Evolutionary conservation across 1,140 invertebrate genomes (phyloP), one percentile per base, ranked within the genome.

Genomic region (Manduca sexta): DNA sequence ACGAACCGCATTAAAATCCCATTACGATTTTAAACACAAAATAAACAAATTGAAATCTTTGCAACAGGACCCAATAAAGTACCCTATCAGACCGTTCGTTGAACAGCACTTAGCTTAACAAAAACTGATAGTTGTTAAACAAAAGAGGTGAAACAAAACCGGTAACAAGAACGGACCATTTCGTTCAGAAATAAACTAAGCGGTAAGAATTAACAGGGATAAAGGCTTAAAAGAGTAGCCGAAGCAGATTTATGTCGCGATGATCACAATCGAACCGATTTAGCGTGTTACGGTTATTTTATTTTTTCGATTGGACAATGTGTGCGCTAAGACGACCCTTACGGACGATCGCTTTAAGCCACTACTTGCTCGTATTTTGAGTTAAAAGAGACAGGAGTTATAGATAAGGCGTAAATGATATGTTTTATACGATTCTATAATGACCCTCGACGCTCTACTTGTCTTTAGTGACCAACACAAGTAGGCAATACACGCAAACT

Each of bases 81-180:
- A 64, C 66, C 64, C 69, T 82, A 82, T 82, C 80, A 69, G 61
- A 55, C 47, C 60, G 77, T 77, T 71, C 74, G 68, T 64, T 73
- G 73, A 63, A 69, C 78, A 73, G 81, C 78, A 84, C 81, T 82
- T 84, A 81, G 81, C 78, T 82, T 77, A 80, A 82, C 78, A 84
- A 84, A 84, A 84, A 82, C 78, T 79, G 78, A 84, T 84, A 84
- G 78, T 84, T 84, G 81, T 84, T 74, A 84, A 74, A 82, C 74
- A 76, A 84, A 83, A 81, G 72, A 74, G 75, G 74, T 58, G 51
- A 58, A 76, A 78, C 67, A 82, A 81, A 77, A 75, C 65, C 56
- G 39, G 58, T 59, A 74, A 82, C 76, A 79, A 82, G 80, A 75
- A 66, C 72, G 67, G 71, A 58, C 76, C 76, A 74, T 79, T 78